Evolutionary conservation across 2,797 vertebrate genomes (phyloP).

Genomic region (Chelon labrosus): DNA sequence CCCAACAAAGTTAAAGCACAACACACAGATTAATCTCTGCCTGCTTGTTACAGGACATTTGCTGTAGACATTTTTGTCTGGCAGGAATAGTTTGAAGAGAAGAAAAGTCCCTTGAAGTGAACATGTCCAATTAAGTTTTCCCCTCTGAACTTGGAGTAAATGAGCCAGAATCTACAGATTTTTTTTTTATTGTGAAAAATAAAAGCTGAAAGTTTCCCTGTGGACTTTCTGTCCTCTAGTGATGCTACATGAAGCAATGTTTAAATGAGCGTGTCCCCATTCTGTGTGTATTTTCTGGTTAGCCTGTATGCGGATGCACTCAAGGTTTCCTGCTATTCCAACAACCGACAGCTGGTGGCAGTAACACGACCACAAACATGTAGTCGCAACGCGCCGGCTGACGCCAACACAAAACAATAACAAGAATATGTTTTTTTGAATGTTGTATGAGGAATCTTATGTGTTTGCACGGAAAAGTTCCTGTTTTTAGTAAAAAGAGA

Average conservation of each 20-base stretch:
- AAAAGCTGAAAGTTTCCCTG: constrained; percentile 11
- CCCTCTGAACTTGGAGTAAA: constrained; percentile 58
- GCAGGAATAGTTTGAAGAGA: constrained; percentile 45
- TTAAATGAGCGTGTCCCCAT: constrained; percentile 3
- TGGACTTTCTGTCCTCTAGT: constrained; percentile 8
- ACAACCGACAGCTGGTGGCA: background rate
- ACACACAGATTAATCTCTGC: constrained; percentile 66
- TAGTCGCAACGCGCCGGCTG: no score
- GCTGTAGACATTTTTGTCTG: constrained; percentile 56
- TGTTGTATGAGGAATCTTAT: background rate
- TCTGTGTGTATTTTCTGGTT: constrained; percentile 11
- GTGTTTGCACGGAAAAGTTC: background rate
- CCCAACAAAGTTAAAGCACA: constrained; percentile 61
- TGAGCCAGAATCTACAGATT: constrained; percentile 43
- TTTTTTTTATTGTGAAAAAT: constrained; percentile 34
- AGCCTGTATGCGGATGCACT: background rate
- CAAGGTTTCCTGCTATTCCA: background rate
- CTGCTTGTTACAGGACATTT: constrained; percentile 70
- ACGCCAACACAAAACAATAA: no score
- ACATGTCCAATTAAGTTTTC: constrained; percentile 57
- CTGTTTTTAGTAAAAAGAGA: background rate
- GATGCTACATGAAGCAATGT: background rate
- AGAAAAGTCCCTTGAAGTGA: constrained; percentile 37
- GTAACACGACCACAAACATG: background rate
- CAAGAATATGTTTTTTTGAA: background rate